Evolutionary conservation across 2,797 vertebrate species (phyloP).

Genomic region (Eulemur rubriventer): DNA sequence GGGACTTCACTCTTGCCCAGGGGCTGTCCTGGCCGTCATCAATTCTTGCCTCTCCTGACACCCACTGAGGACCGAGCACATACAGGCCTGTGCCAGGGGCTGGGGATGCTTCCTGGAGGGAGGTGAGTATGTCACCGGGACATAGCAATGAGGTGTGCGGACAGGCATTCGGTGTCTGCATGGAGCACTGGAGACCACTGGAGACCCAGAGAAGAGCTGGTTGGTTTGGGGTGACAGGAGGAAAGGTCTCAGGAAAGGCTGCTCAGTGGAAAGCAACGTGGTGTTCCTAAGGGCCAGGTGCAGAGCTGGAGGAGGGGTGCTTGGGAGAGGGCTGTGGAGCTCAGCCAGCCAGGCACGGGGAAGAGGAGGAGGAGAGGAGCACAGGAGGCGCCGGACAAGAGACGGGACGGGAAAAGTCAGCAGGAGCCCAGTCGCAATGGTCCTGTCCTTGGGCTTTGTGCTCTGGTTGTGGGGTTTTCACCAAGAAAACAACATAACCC

Average conservation of each 20-base stretch:
- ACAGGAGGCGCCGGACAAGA: neutral
- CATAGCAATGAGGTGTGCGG: neutral
- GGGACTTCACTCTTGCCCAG: no score
- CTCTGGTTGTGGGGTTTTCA: neutral
- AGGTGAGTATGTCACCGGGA: neutral
- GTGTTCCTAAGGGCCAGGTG: neutral
- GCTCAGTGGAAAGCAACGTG: neutral
- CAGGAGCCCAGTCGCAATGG: neutral
- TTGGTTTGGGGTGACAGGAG: neutral
- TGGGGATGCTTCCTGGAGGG: neutral
- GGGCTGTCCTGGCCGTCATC: fast-evolving
- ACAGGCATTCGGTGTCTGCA: neutral
- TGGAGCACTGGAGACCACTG: neutral
- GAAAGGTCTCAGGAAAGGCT: neutral
- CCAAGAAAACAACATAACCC: neutral
- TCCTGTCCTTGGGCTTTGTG: neutral
- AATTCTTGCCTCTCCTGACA: neutral
- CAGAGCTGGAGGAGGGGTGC: neutral
- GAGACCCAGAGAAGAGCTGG: neutral
- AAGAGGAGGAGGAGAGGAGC: neutral
- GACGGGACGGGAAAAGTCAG: fast-evolving
- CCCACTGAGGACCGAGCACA: neutral
- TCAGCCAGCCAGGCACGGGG: neutral
- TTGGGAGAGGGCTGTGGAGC: neutral
- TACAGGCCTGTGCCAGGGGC: fast-evolving